A percentile compares a stretch with the other conserved stretches of the same genome.
Evolutionary conservation across 2,113 vertebrate genomes (phyloP).

Genomic region (Heteronetta atricapilla): DNA sequence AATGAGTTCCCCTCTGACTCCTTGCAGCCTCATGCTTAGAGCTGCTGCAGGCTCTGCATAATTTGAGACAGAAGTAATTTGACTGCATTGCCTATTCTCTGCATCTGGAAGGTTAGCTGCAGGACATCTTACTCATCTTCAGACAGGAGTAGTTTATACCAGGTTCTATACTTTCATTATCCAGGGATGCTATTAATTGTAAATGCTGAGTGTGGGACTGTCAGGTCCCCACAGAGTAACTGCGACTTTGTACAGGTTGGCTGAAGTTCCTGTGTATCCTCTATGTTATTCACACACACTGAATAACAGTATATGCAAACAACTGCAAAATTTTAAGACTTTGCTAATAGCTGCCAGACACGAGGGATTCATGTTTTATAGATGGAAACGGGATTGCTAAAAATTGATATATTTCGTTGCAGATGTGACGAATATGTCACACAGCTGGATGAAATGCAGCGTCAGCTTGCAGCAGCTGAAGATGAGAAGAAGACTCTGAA

Average conservation of each 20-base stretch:
- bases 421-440: constrained; percentile 97
- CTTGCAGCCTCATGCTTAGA: neutral
- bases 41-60: neutral
- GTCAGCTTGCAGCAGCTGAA: constrained; percentile 93
- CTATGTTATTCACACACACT: too few relatives aligned
- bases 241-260: neutral
- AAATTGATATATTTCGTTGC: neutral
- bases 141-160: too few relatives aligned
- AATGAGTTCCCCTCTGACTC: neutral
- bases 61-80: neutral
- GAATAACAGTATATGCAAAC: neutral
- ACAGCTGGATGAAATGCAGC: constrained; percentile 97
- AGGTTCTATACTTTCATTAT: neutral
- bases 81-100: neutral
- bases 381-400: neutral
- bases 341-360: fast-evolving
- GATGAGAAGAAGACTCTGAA: constrained; percentile 99
- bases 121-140: neutral
- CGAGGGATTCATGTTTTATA: neutral
- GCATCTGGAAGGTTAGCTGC: neutral
- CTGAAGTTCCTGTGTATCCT: neutral
- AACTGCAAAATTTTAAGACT: neutral
- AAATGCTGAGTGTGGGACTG: neutral
- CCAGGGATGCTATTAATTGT: neutral
- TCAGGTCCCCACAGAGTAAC: neutral